Base-by-base conservation (phyloP, 2,113 vertebrate species). In the Lepisosteus oculatus region DNA sequence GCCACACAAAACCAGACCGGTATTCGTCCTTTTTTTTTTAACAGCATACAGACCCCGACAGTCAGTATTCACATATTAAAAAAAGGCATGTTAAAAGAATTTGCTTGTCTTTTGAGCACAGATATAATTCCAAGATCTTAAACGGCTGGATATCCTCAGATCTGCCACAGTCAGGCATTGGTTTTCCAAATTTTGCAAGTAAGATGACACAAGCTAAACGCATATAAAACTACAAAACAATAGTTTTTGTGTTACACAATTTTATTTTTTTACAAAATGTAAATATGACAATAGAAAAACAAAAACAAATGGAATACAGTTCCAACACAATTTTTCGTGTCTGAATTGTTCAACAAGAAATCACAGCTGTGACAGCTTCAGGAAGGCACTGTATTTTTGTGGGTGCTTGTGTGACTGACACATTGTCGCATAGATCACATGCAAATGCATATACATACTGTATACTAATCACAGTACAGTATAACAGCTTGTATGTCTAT, bases 321-420 rank as follows among this genome's bases (percentile, higher is more conserved):
- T 6, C 13, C 42, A 29, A 51, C 59, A 67, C 51, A 59, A 64
- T 54, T n/a, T 66, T 55, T 42, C 17, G n/a, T 56, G n/a, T 29
- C 6, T n/a, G 5, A 14, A 13, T n/a, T 29, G 29, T 63, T 12
- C 14, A 71, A 43, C 11, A 47, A 65, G 54, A 68, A 57, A 29
- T 43, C 55, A 59, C 42, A 70, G 45, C 14, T 43, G 55, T 8
- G 12, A 61, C 61, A 43, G 29, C 65, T 61, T 68, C 43, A 57
- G 61, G 65, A 73, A 73, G 72, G 72, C 72, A 73, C 72, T 68
- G 44, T 43, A 62, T 51, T 61, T 63, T 44, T 55, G 66, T 61
- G 51, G 44, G 71, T 72, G 29, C 29, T 29, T 29, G 29, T 29
- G 64, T 41, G 54, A 62, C 43, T 54, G 47, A 47, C 15, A 42